Evolutionary conservation across 2,113 vertebrate species (phyloP), one percentile per base, ranked within the genome.

Genomic region (Regulus satrapa): DNA sequence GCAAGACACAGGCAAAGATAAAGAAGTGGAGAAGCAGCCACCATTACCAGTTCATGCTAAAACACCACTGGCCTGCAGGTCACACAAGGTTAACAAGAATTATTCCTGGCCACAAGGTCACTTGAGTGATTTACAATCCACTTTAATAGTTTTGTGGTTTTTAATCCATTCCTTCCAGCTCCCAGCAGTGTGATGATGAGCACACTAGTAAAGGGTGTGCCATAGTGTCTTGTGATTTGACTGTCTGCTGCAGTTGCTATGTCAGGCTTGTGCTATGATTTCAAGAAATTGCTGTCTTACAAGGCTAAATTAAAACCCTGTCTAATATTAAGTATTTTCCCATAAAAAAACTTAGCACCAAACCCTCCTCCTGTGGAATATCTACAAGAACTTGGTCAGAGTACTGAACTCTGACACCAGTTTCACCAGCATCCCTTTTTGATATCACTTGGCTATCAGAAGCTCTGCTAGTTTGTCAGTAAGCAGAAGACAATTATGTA

Each of bases 201-300:
- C 23, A 24, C 1, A 54, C 34, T 41, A 15, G 38, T 18, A 84
- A 77, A 0, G 2, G 6, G 9, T 4, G 2, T 18, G 16, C 36
- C 38, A 26, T 29, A 23, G 38, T 26, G 15, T 36, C 64, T 25
- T 28, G 24, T 32, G 51, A 36, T 62, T 88, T 1, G 2, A 13
- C 28, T 43, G 9, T 9, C 18, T 21, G 12, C 8, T 61, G 36
- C 40, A 73, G 19, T 12, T 85, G 19, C 54, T 68, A 10, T 1
- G 5, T n/a, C 28, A 69, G 61, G 45, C 14, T 43, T 43, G n/a
- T 48, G 13, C 43, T 52, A 52, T 1, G 4, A 46, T 77, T 88
- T 85, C 79, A 46, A 41, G 25, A 92, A 40, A 36, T 0, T 29
- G n/a, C 21, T 38, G 4, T 43, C 74, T 40, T 54, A 16, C n/a